Base-by-base conservation (phyloP, 2,797 vertebrate genomes). In the Sternarchorhynchus goeldii region DNA sequence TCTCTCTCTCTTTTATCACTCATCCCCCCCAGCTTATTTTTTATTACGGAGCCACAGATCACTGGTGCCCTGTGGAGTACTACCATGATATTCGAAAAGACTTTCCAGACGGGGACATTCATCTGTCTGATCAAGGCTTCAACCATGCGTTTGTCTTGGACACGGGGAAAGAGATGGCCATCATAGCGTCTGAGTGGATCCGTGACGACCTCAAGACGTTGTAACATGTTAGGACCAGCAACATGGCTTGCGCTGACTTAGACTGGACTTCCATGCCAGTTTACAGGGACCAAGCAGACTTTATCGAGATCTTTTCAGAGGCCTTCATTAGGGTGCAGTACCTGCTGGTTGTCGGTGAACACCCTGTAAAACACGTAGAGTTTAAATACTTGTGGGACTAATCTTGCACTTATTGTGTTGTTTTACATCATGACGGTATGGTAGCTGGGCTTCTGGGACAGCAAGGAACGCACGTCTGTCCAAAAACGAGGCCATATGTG, bases 11-110 rank as follows among this genome's bases (percentile, higher is more conserved):
- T 36, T 4, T 8, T 2, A 10, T 50, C 45, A 2, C 45, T 50
- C 45, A 10, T 50, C 14, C 45, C 14, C 45, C 45, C 45, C 86
- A 99, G 97, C 92, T 99, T 18, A 92, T 95, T 59, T 98, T 99
- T 90, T 99, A 98, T 85, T 98, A 98, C 10, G 96, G 97, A 34
- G 87, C 89, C 1, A 76, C 78, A 39, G 97, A 99, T 86, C 81
- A 77, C 73, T 99, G 97, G 96, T 98, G 97, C 73, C 97, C 96
- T 0, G 87, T 92, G 55, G 83, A 92, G 57, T 99, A 94, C 84
- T 98, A 95, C 7, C 91, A 96, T 10, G 95, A 98, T 82, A 94
- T 99, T 79, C 95, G 93, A 84, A 92, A 86, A 87, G 94, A 95
- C 84, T 98, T 97, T 84, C 97, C 96, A 0, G 87, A 86, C 0